Evolutionary conservation across 1,140 invertebrate species (phyloP), one percentile per base, ranked within the genome.

Genomic region (Paraescarpia echinospica): DNA sequence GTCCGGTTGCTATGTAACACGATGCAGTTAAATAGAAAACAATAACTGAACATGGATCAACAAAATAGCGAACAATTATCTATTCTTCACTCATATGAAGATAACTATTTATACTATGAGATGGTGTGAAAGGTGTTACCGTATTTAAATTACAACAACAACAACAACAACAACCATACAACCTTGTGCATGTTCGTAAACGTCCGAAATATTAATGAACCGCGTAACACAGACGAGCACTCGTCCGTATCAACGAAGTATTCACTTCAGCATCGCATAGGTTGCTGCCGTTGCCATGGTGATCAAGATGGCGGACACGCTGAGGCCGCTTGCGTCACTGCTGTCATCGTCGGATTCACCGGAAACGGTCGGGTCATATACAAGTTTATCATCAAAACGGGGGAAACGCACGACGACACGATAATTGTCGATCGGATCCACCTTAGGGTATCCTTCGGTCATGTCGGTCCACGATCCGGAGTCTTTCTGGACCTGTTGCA

Each of bases 121-220:
- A 77, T 4, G 59, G 59, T 27, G 59, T 77, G 59, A 77, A 77
- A 77, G 8, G 14, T 77, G 22, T 77, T 77, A 77, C 22, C 59
- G 59, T 31, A 1, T 77, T 77, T 77, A 34, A n/a, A 92, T 34
- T 33, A 92, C 48, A 89, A 92, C 92, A 89, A 91, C 12, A 89
- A 92, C 27, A 18, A 92, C 48, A 89, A 92, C 92, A 89, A 91
- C 12, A 89, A 92, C 27, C 34, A 35, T 4, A 89, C 27, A 4
- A 34, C 27, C 5, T 92, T 5, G 27, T 89, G 18, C 31, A 34
- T 31, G 89, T 31, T 33, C 6, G 34, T 89, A 22, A 92, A 34
- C 34, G 89, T 31, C 31, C 6, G 34, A 33, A 89, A 22, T 1
- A 34, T 89, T 31, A 90, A 34, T 27, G n/a, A 31, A 89, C 34